Evolutionary conservation across 2,888 invertebrate genomes (phyloP).

Genomic region (Scaptodrosophila latifasciaeformis): DNA sequence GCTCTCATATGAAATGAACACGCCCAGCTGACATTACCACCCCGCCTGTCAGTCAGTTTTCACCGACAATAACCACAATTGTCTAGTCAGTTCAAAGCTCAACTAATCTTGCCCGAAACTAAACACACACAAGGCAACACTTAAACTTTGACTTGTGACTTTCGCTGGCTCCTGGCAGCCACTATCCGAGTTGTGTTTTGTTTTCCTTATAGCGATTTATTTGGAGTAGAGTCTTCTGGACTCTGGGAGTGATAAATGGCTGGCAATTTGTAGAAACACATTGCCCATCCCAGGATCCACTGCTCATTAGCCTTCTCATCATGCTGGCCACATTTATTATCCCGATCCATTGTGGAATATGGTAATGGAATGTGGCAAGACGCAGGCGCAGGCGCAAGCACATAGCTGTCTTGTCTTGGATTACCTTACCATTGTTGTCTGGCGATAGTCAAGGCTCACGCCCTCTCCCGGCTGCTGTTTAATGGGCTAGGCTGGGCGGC

Average conservation of each 20-base stretch:
- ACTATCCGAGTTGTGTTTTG: no score
- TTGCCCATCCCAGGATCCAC: no score
- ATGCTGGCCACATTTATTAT: slow-evolving; percentile 28
- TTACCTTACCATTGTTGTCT: slow-evolving; percentile 38
- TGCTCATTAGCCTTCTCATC: slow-evolving; percentile 15
- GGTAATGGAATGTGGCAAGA: neutral
- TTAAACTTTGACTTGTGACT: slow-evolving; percentile 38
- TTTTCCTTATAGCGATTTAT: no score
- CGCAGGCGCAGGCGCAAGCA: no score
- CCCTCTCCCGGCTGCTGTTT: slow-evolving; percentile 54
- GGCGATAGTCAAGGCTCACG: slow-evolving; percentile 30
- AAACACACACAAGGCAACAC: no score
- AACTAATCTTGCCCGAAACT: slow-evolving; percentile 49
- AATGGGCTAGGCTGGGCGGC: slow-evolving; percentile 35
- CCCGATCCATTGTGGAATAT: no score
- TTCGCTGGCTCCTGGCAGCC: no score
- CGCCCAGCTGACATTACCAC: slow-evolving; percentile 22
- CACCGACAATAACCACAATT: neutral
- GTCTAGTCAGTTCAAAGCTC: slow-evolving; percentile 42
- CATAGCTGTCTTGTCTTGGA: slow-evolving; percentile 16
- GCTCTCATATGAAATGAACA: slow-evolving; percentile 40
- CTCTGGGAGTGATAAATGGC: no score
- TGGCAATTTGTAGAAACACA: no score
- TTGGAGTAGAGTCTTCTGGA: no score
- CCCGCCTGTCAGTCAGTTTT: neutral